Evolutionary conservation across 2,113 vertebrate species (phyloP), one percentile per base, ranked within the genome.

Genomic region (Carettochelys insculpta): DNA sequence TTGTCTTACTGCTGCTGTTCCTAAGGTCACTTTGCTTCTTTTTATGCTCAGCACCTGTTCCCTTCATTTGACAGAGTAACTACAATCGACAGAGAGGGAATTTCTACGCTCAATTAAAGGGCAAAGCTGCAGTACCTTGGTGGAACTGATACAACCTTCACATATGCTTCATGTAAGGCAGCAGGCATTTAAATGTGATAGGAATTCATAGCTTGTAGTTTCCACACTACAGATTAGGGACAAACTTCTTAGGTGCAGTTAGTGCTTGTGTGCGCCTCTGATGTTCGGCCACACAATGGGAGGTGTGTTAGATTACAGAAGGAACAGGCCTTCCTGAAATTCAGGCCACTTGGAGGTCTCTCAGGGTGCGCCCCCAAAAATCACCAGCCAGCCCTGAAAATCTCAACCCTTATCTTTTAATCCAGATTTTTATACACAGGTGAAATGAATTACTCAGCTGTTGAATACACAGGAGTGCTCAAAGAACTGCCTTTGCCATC

Each of bases 1-100:
- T 38, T 3, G 1, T 83, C 88, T 43, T 43, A 73, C 61, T 9
- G 22, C 5, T 71, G 73, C 34, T 38, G 29, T 51, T 7, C 43
- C 5, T 0, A 43, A 79, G n/a, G 27, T 75, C 27, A 13, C 41
- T 27, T 31, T 0, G 0, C 3, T 20, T 2, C n/a, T 75, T 79
- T 47, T 50, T 19, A 6, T 9, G 43, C n/a, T 34, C 58, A 41
- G 43, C 24, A 11, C 17, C 12, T 31, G 31, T 87, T 58, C 45
- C 52, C 87, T n/a, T 53, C 43, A 1, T 50, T 17, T 38, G 41
- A 65, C 77, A 65, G 6, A 0, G 4, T 0, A 7, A 81, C 2
- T 31, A 20, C 27, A 11, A 8, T 45, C 20, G 27, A 48, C 68
- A 24, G 8, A 48, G 2, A 20, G n/a, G 61, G 56, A 47, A 79